phyloP scores from a whole-genome alignment of 2,888 invertebrate species.

The Nymphalis polychloros region DNA sequence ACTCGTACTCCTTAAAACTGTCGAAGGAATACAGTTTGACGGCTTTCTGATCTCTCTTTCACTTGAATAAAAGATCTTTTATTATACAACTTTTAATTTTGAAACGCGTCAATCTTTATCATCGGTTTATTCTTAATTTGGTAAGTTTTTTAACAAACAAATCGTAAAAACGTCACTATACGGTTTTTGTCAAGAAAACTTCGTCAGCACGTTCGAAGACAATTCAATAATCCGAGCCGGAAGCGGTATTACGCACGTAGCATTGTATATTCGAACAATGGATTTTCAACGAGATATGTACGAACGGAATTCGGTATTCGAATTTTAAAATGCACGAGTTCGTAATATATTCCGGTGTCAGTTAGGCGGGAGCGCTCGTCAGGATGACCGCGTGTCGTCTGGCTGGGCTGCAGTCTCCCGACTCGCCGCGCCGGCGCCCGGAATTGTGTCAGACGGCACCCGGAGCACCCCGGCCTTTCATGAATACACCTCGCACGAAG shows the following conservation, averaged over 20 bases:
- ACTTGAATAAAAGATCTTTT: conserved; percentile 5
- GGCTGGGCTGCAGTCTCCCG: conserved; percentile 67
- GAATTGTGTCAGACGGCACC: conserved; percentile 77
- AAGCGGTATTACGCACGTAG: conserved; percentile 63
- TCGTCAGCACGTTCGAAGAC: conserved; percentile 54
- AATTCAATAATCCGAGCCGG: conserved; percentile 56
- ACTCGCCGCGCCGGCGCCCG: conserved; percentile 78
- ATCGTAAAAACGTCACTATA: conserved; percentile 39
- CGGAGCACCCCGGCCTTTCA: conserved; percentile 67
- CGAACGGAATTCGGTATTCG: conserved; percentile 31
- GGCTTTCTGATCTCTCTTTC: conserved; percentile 52
- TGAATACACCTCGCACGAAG: conserved; percentile 63
- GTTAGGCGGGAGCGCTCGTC: conserved; percentile 62
- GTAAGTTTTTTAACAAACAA: conserved; percentile 29
- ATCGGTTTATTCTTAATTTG: conserved; percentile 10
- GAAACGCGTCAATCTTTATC: conserved; percentile 12
- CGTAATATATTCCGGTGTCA: conserved; percentile 42
- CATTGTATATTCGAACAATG: conserved; percentile 66
- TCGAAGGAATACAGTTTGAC: conserved; percentile 81
- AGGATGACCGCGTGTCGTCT: conserved; percentile 75
- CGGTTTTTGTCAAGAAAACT: conserved; percentile 43
- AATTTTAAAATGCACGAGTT: conserved; percentile 38
- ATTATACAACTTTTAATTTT: conserved; percentile 1
- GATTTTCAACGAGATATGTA: conserved; percentile 38
- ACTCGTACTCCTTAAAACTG: conserved; percentile 78